Base-by-base conservation (phyloP, 2,113 vertebrate species). In the Pyxicephalus adspersus region DNA sequence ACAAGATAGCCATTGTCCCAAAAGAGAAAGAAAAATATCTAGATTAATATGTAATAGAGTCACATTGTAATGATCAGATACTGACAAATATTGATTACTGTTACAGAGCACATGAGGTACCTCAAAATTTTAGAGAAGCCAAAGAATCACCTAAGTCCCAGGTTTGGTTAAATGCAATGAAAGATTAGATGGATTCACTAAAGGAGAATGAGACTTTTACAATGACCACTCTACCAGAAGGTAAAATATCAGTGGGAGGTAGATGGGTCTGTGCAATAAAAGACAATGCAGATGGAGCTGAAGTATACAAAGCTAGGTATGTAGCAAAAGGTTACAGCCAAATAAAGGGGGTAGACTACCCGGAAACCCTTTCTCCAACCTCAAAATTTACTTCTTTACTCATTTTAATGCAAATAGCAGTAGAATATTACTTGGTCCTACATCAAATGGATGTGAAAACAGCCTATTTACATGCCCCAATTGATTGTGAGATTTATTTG, bases 381-480 rank as follows among this genome's bases (percentile, higher is more conserved):
- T n/a, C n/a, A n/a, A n/a, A n/a, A n/a, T n/a, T 64, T 64, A 16
- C 25, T 26, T 64, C 26, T 1, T 13, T 31, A 3, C 2, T 28
- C 17, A 66, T 66, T 34, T 34, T 66, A 17, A 34, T 66, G 81
- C 81, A 83, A 29, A 63, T 73, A 58, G 77, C 77, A 22, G 55
- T 28, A 13, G 78, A 85, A 26, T 76, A 84, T 31, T 22, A 81
- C 26, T 50, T 81, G 26, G 61, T 77, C 45, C 31, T 86, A 26
- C n/a, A n/a, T n/a, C n/a, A n/a, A n/a, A n/a, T n/a, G n/a, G n/a
- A n/a, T n/a, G n/a, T n/a, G n/a, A n/a, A 79, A 84, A 22, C 84
- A 3, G 76, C 85, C 55, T 83, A 85, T 23, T 74, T 83, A 77
- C 83, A 84, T 83, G 78, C 84, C 4, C 70, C 84, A 20, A 84